Base-by-base conservation (phyloP, 2,113 vertebrate species). In the Nannospalax galili region DNA sequence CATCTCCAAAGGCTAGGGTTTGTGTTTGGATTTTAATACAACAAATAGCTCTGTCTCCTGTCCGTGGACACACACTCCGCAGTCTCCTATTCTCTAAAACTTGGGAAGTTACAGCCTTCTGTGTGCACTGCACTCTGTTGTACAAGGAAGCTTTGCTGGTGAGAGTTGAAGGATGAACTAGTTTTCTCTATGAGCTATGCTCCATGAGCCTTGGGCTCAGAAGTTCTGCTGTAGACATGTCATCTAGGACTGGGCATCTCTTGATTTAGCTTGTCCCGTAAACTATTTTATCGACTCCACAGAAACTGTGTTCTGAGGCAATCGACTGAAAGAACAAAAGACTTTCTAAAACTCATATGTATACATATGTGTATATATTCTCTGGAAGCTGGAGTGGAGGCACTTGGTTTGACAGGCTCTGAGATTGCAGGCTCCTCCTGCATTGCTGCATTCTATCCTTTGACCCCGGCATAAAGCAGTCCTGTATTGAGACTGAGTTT, bases 401-500 rank as follows among this genome's bases (percentile, higher is more conserved):
- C 22, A 5, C 62, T 69, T 26, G 10, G 56, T 86, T 67, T 15
- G 1, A 40, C 48, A 73, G 12, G 16, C 58, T n/a, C n/a, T n/a
- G 58, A 58, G 1, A 82, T 48, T 37, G 3, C 7, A 16, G 35
- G 7, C 35, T 4, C 84, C 79, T 0, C 9, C 12, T 48, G 1
- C 1, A 10, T 24, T 58, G 8, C 64, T 84, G 15, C 2, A 52
- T 37, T 64, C 42, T n/a, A 15, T 6, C 12, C 28, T 28, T 70
- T 32, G 0, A 1, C 4, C 20, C 14, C 2, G 10, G 22, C 5
- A 19, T 20, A 91, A n/a, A 88, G 22, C 40, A 32, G 0, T 40
- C 14, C 40, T 84, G 22, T 52, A 15, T 3, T 75, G 65, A 40
- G 4, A 45, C 5, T 37, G 10, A 9, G 0, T 7, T 40, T 28